Base-by-base conservation (phyloP, 2,797 vertebrate genomes). In the Protosalanx chinensis region DNA sequence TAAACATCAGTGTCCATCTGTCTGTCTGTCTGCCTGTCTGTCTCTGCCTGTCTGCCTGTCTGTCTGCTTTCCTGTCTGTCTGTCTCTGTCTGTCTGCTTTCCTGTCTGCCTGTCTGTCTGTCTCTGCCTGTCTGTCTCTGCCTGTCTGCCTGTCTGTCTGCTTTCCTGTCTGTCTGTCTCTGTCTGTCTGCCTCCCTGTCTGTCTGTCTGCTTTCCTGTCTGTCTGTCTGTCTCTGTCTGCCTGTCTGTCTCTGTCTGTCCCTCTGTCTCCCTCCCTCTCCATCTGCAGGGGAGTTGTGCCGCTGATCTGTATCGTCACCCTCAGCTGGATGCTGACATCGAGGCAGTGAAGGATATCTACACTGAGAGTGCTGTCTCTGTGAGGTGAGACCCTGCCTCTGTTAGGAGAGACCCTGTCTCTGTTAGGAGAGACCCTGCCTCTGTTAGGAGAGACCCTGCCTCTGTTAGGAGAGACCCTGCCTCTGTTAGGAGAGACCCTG, bases 301-400 rank as follows among this genome's bases (percentile, higher is more conserved):
- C 1, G 97, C 96, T 65, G 97, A 99, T 89, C 92, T 98, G 71
- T 98, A 99, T 86, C 94, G 97, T 41, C 97, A 99, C 87, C 96
- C 97, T 0, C 97, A 99, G 86, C 92, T 99, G 76, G 97, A 99
- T 51, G 96, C 97, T 63, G 97, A 99, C 88, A 98, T 99, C 2
- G 97, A 99, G 84, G 97, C 97, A 0, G 97, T 98, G 82, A 98
- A 98, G 90, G 97, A 98, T 88, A 96, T 98, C 89, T 99, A 99
- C 91, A 97, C 96, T 1, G 97, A 98, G 87, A 96, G 94, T 82
- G 95, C 96, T 57, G 94, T 98, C 76, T 96, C 95, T 27, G 91
- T 98, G 90, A 98, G 97, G 97, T 98, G 89, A 30, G 58, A 7
- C 30, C 16, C 56, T 60, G 29, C 15, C 12, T 46, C 15, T 53